Evolutionary conservation across 2,113 vertebrate genomes (phyloP).

Genomic region (Gobio gobio): DNA sequence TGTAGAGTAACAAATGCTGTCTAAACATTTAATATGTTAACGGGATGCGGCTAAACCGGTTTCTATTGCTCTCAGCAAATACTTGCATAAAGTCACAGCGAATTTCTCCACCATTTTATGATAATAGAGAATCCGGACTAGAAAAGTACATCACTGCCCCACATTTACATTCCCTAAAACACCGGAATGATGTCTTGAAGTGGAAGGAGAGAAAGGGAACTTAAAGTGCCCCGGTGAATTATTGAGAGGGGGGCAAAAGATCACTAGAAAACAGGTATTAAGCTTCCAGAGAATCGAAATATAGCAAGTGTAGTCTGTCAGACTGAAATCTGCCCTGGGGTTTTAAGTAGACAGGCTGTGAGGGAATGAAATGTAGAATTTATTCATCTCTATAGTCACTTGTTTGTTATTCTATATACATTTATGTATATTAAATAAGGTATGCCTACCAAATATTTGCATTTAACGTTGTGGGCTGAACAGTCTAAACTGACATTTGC

Average conservation of each 20-base stretch:
- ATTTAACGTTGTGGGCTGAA: background rate
- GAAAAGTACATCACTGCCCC: background rate
- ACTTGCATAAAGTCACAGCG: background rate
- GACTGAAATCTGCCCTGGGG: constrained; percentile 18
- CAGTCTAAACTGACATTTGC: background rate
- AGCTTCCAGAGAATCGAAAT: constrained; percentile 12
- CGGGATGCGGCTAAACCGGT: background rate
- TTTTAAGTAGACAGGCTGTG: background rate
- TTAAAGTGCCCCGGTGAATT: constrained; percentile 69
- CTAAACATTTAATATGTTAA: background rate
- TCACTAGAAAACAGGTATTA: constrained; percentile 37
- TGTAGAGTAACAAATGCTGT: background rate
- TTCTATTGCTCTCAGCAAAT: background rate
- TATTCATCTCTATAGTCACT: background rate
- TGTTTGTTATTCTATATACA: background rate
- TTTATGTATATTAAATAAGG: background rate
- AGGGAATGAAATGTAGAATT: background rate
- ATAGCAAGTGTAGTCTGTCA: constrained; percentile 14
- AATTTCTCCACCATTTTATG: background rate
- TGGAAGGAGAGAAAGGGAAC: constrained; percentile 54
- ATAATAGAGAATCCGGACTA: background rate
- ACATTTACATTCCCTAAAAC: background rate
- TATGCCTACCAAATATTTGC: background rate
- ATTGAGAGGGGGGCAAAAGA: constrained; percentile 66
- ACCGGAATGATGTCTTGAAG: constrained; percentile 24